Conservation (phyloP, 1,140 invertebrate genomes). For the Manduca sexta region DNA sequence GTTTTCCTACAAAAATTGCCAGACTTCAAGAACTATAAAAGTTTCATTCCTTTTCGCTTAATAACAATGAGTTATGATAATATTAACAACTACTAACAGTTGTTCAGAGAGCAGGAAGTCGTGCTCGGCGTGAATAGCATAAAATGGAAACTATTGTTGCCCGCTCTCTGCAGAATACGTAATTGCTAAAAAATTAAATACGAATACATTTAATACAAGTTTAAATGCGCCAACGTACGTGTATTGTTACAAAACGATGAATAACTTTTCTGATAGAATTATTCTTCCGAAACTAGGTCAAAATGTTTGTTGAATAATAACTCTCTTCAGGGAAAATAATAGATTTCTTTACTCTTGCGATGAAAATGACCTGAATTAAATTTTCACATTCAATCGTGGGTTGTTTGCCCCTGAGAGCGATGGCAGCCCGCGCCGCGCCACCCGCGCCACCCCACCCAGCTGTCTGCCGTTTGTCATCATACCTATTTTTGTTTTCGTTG, state of each 20-base stretch:
- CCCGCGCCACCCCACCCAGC: conserved; percentile 7
- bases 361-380: conserved; percentile 65
- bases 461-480: conserved; percentile 26
- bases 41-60: conserved; percentile 3
- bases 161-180: conserved; percentile 10
- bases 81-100: conserved; percentile 14
- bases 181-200: conserved; percentile 1
- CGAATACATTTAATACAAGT: too few species aligned
- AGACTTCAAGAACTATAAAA: conserved; percentile 6
- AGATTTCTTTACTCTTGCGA: conserved; percentile 42
- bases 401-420: conserved; percentile 51
- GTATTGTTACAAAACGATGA: not conserved
- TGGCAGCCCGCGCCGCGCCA: conserved; percentile 19
- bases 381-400: conserved; percentile 65
- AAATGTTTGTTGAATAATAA: conserved; percentile 42
- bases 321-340: conserved; percentile 47
- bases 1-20: conserved; percentile 2
- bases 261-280: conserved; percentile 1
- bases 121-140: conserved; percentile 10
- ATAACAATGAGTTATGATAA: conserved; percentile 7
- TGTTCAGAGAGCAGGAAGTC: conserved; percentile 3
- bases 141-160: conserved; percentile 4
- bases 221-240: too few species aligned
- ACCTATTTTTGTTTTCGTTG: conserved; percentile 38
- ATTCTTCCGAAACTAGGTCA: conserved; percentile 8